Conservation (phyloP, 2,888 invertebrate genomes). For the Coelinius sp. region DNA sequence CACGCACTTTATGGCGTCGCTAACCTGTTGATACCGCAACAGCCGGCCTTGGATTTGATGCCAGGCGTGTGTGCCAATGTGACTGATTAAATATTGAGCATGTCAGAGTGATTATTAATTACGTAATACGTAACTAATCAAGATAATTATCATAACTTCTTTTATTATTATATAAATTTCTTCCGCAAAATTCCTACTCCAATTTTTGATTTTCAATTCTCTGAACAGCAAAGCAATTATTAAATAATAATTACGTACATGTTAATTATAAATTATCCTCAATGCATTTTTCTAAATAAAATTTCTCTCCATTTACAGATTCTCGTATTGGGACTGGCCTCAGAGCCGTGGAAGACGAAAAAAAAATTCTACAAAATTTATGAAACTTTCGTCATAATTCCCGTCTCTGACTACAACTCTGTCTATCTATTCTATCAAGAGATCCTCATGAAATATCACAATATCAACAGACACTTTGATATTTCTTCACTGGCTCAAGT, state of each 20-base stretch:
- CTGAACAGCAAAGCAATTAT: background rate
- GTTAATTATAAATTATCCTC: background rate
- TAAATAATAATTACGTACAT: background rate
- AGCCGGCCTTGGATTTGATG: constrained; percentile 34
- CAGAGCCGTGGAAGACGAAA: constrained; percentile 74
- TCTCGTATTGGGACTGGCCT: constrained; percentile 79
- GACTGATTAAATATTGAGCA: constrained; percentile 17
- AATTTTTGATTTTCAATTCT: background rate
- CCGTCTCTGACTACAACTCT: constrained; percentile 75
- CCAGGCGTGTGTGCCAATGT: background rate
- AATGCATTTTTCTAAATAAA: background rate
- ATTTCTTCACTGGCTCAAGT: constrained; percentile 73
- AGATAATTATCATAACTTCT: no score
- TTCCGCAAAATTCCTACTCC: no score
- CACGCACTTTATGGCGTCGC: constrained; percentile 40
- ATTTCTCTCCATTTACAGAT: constrained; percentile 54
- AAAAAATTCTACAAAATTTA: constrained; percentile 73
- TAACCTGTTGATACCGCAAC: constrained; percentile 35
- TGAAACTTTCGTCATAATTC: constrained; percentile 74
- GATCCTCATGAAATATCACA: constrained; percentile 75
- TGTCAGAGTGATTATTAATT: background rate
- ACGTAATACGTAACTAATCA: no score
- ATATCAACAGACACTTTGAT: constrained; percentile 75
- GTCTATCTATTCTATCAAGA: constrained; percentile 74
- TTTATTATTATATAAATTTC: no score